phyloP scores from a whole-genome alignment of 2,113 vertebrate genomes.

The Gavia stellata region DNA sequence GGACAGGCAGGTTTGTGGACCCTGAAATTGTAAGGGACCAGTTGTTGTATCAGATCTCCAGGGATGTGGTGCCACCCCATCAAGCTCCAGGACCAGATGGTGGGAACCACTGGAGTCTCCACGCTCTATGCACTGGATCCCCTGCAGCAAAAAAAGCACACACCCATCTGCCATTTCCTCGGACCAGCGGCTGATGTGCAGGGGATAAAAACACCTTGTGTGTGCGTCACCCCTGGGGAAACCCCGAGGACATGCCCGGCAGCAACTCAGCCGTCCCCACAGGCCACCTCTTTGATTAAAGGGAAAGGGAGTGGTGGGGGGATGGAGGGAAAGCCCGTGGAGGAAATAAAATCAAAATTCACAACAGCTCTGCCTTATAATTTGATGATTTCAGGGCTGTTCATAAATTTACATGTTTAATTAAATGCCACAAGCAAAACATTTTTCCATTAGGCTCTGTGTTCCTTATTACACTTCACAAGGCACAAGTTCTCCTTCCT shows the following conservation, averaged over 20 bases:
- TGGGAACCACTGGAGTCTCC: background rate
- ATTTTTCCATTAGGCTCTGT: slow-evolving; percentile 47
- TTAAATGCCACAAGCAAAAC: slow-evolving; percentile 65
- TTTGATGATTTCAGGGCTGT: slow-evolving; percentile 41
- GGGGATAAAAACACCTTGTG: background rate
- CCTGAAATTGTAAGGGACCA: accelerated
- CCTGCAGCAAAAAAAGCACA: background rate
- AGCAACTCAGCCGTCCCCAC: background rate
- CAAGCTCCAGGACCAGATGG: background rate
- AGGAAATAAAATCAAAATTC: slow-evolving; percentile 56
- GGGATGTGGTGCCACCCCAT: accelerated
- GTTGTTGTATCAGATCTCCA: background rate
- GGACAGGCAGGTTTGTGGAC: background rate
- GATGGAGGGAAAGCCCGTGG: background rate
- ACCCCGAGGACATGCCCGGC: background rate
- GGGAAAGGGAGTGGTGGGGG: background rate
- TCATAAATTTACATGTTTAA: slow-evolving; percentile 70
- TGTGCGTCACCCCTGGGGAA: background rate
- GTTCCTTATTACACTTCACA: slow-evolving; percentile 2
- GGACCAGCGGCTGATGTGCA: background rate
- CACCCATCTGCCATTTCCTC: background rate
- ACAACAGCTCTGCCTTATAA: slow-evolving; percentile 29
- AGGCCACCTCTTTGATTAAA: background rate
- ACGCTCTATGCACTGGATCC: too few species aligned
- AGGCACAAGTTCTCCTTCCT: background rate